Evolutionary conservation across 2,797 vertebrate species (phyloP).

Genomic region (Chrysocyon brachyurus): DNA sequence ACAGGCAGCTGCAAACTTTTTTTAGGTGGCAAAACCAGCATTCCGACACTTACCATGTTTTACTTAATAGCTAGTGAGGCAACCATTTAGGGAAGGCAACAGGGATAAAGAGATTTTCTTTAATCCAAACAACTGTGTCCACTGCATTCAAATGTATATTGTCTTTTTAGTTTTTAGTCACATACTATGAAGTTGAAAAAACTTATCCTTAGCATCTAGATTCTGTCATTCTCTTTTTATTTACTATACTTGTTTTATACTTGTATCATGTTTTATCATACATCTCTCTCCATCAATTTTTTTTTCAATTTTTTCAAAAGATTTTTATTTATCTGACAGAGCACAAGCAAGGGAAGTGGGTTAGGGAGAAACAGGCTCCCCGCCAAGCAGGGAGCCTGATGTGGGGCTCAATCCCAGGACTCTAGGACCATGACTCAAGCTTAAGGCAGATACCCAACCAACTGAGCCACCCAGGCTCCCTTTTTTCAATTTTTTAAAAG

Average conservation of each 20-base stretch:
- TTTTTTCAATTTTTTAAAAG: not conserved
- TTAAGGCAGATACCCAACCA: too few relatives aligned
- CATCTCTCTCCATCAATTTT: not conserved
- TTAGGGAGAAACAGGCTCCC: too few relatives aligned
- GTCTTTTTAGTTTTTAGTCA: conserved; percentile 41
- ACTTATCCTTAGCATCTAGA: not conserved
- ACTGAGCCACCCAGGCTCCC: too few relatives aligned
- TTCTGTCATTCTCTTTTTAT: conserved; percentile 2
- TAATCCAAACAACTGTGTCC: not conserved
- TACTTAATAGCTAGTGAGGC: not conserved
- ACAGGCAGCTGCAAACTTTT: conserved; percentile 18
- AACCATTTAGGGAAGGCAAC: not conserved
- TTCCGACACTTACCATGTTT: conserved; percentile 34
- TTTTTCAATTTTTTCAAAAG: not conserved
- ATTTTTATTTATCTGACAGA: too few relatives aligned
- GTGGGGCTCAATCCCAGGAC: too few relatives aligned
- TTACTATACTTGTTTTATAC: not conserved
- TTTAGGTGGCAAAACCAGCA: conserved; percentile 30
- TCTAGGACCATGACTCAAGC: too few relatives aligned
- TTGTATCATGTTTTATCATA: not conserved
- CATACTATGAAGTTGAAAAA: conserved; percentile 50
- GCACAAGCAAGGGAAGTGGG: too few relatives aligned
- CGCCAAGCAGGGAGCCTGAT: too few relatives aligned
- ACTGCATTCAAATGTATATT: conserved; percentile 34
- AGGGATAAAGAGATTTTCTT: conserved; percentile 6